Conservation (phyloP, 2,797 vertebrate genomes). For the Scleropages formosus region DNA sequence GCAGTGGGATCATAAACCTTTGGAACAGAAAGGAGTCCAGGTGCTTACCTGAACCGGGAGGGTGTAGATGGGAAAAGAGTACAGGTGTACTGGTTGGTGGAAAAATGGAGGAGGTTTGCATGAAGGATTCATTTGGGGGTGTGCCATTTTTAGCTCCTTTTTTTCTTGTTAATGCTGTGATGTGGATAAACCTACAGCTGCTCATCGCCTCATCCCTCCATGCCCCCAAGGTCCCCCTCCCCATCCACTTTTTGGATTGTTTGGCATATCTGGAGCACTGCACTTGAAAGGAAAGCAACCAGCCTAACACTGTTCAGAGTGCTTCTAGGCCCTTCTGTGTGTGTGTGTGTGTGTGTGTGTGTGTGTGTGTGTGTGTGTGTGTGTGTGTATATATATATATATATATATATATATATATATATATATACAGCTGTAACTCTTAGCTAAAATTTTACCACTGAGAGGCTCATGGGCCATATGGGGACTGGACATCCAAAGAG, state of each 20-base stretch:
- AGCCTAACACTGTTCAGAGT: background rate
- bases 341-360: background rate
- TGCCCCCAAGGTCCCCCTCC: too few relatives aligned
- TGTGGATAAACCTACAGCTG: background rate
- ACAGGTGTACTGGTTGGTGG: background rate
- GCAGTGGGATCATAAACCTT: too few relatives aligned
- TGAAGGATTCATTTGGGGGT: too few relatives aligned
- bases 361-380: slow-evolving; percentile 31
- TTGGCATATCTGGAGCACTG: background rate
- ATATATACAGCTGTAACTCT: background rate
- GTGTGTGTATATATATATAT: background rate
- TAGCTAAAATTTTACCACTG: background rate
- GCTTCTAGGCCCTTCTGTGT: background rate
- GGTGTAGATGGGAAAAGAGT: background rate
- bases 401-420: background rate
- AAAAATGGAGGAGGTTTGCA: background rate
- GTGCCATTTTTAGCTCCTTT: background rate
- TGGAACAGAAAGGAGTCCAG: too few relatives aligned
- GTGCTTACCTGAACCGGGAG: background rate
- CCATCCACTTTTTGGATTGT: background rate
- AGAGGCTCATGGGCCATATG: background rate
- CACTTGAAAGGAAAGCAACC: background rate
- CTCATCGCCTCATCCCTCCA: background rate
- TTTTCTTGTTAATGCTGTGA: slow-evolving; percentile 6
- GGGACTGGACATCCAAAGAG: background rate